Conservation (phyloP, 2,113 vertebrate species). For the Varanus salvator region DNA sequence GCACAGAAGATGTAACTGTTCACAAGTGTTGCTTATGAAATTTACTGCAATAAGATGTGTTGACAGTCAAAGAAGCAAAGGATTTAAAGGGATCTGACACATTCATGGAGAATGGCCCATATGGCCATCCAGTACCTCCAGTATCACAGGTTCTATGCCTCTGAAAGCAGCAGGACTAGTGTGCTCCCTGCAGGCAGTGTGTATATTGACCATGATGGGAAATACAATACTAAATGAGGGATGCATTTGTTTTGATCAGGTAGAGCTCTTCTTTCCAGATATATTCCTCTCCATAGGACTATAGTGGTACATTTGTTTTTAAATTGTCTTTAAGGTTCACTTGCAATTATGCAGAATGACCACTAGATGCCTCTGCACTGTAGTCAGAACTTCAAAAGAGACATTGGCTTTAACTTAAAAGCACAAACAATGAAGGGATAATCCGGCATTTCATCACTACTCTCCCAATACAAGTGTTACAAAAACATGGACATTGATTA, state of each 20-base stretch:
- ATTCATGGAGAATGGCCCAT: not conserved
- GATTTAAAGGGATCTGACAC: not conserved
- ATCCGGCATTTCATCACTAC: not conserved
- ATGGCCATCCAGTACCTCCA: not conserved
- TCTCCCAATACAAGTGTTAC: not conserved
- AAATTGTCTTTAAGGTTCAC: not conserved
- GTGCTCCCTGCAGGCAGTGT: not conserved
- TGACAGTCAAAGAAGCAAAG: too few relatives aligned
- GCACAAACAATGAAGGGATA: not conserved
- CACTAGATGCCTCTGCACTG: constrained; percentile 34
- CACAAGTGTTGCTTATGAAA: not conserved
- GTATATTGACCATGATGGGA: not conserved
- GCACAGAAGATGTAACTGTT: too few relatives aligned
- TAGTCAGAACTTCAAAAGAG: not conserved
- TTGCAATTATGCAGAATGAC: constrained; percentile 14
- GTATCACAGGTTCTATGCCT: not conserved
- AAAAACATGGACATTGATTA: not conserved
- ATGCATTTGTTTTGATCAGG: not conserved
- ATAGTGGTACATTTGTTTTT: not conserved
- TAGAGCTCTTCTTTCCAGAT: not conserved
- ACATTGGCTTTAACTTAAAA: not conserved
- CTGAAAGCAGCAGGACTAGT: too few relatives aligned
- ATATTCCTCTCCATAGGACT: not conserved
- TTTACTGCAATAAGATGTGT: not conserved
- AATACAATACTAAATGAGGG: not conserved